phyloP scores from a whole-genome alignment of 1,140 invertebrate species.

The Chlorops oryzae region DNA sequence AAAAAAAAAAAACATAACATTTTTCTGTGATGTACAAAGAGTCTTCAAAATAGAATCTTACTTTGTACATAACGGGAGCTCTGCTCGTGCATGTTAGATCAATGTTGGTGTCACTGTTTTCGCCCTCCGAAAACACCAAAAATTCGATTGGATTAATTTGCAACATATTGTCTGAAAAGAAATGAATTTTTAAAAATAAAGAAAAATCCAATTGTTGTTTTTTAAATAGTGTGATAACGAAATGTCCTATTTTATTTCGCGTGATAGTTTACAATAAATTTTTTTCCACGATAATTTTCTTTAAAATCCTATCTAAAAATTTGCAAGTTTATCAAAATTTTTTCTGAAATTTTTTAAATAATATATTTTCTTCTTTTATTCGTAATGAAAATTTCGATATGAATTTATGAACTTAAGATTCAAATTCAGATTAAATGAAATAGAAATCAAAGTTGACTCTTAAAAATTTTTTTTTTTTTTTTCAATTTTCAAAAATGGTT shows the following conservation, averaged over 20 bases:
- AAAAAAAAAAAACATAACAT: conserved; percentile 53
- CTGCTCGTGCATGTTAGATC: conserved; percentile 16
- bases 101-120: conserved; percentile 16
- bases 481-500: too few species aligned
- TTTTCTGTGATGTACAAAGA: not conserved
- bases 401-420: too few species aligned
- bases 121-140: conserved; percentile 54
- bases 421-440: too few species aligned
- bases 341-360: too few species aligned
- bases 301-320: not conserved
- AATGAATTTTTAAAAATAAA: conserved; percentile 1
- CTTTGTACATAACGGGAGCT: conserved; percentile 30
- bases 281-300: not conserved
- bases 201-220: not conserved
- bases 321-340: conserved; percentile 1
- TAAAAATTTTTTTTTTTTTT: too few species aligned
- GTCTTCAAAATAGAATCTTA: conserved; percentile 12
- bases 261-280: not conserved
- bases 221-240: too few species aligned
- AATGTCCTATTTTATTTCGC: too few species aligned
- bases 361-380: too few species aligned
- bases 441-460: too few species aligned
- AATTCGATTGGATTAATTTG: conserved; percentile 60
- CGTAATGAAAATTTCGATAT: too few species aligned
- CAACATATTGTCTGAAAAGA: conserved; percentile 29